phyloP scores from a whole-genome alignment of 2,797 vertebrate genomes.

The Sebastes flavidus region DNA sequence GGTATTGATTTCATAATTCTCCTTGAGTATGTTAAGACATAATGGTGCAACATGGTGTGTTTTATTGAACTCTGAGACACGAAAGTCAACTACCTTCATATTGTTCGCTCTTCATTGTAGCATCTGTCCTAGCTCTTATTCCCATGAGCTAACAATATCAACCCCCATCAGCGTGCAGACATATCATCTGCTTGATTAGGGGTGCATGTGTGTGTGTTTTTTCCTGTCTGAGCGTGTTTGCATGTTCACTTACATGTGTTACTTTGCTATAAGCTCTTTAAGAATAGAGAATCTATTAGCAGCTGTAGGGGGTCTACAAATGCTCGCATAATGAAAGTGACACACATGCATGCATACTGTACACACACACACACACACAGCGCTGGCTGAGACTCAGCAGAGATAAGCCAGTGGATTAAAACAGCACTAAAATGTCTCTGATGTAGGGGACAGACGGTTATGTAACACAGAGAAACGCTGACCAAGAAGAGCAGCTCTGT shows the following conservation, averaged over 20 bases:
- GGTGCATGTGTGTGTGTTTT: background rate
- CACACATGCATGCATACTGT: slow-evolving; percentile 1
- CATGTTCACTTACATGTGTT: slow-evolving; percentile 22
- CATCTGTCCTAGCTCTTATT: background rate
- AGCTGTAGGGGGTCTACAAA: slow-evolving; percentile 30
- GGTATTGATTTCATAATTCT: background rate
- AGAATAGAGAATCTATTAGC: slow-evolving; percentile 45
- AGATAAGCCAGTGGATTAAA: slow-evolving; percentile 69
- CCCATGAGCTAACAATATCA: slow-evolving; percentile 3
- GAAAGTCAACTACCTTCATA: background rate
- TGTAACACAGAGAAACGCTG: slow-evolving; percentile 64
- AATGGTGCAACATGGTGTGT: background rate
- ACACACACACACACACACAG: background rate
- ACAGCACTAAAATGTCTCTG: slow-evolving; percentile 48
- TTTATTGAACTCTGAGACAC: background rate
- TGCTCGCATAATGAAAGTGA: slow-evolving; percentile 35
- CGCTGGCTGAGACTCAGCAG: slow-evolving; percentile 30
- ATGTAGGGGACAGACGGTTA: slow-evolving; percentile 65
- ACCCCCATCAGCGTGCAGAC: slow-evolving; percentile 3
- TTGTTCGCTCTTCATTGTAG: background rate
- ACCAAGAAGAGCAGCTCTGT: slow-evolving; percentile 41
- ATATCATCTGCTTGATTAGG: background rate
- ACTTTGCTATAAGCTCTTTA: slow-evolving; percentile 28
- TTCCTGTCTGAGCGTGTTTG: slow-evolving; percentile 1
- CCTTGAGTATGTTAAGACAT: background rate